phyloP scores from a whole-genome alignment of 35 echinoderm and acorn worm species.

The Apostichopus japonicus region DNA sequence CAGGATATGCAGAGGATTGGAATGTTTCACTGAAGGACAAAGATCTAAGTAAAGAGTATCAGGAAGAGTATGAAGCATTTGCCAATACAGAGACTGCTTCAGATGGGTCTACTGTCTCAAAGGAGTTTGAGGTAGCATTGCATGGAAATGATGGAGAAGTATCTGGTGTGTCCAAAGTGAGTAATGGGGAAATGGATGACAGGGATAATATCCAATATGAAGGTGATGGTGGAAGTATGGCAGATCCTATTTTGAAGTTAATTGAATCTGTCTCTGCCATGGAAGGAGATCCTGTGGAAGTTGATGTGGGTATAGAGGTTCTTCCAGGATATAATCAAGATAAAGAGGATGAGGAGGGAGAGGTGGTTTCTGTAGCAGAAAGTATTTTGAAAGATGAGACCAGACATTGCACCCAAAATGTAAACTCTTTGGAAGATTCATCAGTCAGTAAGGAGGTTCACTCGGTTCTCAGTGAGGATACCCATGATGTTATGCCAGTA shows the following conservation, averaged over 20 bases:
- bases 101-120: not conserved
- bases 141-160: not conserved
- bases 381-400: not conserved
- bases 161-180: not conserved
- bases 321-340: too few relatives aligned
- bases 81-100: not conserved
- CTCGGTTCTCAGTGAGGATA: too few relatives aligned
- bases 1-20: not conserved
- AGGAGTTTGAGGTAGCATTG: not conserved
- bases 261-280: not conserved
- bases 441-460: too few relatives aligned
- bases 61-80: not conserved
- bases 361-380: not conserved
- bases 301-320: not conserved
- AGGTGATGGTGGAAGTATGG: not conserved
- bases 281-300: not conserved
- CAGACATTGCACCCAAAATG: not conserved
- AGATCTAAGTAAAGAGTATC: not conserved
- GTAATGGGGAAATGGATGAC: not conserved
- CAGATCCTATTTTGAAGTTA: not conserved
- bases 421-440: not conserved
- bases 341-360: not conserved
- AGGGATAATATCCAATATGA: not conserved
- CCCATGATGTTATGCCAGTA: too few relatives aligned
- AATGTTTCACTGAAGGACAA: not conserved